Base-by-base conservation (phyloP, 37 sponge, comb jelly and placozoan genomes). In the Chondrilla cf. caribensis region DNA sequence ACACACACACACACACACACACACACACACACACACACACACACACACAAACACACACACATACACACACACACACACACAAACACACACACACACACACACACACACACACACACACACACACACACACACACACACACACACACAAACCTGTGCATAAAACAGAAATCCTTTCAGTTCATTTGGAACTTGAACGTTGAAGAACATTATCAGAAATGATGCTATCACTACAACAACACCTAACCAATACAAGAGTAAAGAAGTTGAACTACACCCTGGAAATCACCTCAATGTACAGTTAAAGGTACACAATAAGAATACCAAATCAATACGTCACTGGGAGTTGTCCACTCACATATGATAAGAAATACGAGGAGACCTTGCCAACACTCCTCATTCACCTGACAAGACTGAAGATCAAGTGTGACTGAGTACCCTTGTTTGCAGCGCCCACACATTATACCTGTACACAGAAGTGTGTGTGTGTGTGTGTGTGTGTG, bases 161-260 rank as follows among this genome's bases (percentile, higher is more conserved):
- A 92, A 92, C 47, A 92, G 3, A 54, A 92, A 92, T 47, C 86
- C 92, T 37, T 85, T 85, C 26, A 92, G 83, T 57, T 92, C 92
- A 72, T 88, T 92, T 19, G 92, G 88, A 1, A 92, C 32, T 26
- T 58, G 47, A 3, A 88, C 66, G 24, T 92, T 58, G 38, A 88
- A 70, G 38, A 83, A 55, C 32, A 92, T 78, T 25, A 87, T 43
- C 0, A 88, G 39, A 25, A 72, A 39, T 1, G 75, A 88, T 0
- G 87, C 14, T 0, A 85, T 32, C 9, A 85, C 78, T 25, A 88
- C 83, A 19, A 19, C 54, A 24, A 90, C 59, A 84, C 91, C 87
- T 86, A 39, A 60, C 33, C 24, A 19, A 24, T 2, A 24, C 8
- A 71, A 38, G 73, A 71, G 41, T 7, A 71, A 21, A 5, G 35